Base-by-base conservation (phyloP, 2,113 vertebrate species). In the Panthera tigris region DNA sequence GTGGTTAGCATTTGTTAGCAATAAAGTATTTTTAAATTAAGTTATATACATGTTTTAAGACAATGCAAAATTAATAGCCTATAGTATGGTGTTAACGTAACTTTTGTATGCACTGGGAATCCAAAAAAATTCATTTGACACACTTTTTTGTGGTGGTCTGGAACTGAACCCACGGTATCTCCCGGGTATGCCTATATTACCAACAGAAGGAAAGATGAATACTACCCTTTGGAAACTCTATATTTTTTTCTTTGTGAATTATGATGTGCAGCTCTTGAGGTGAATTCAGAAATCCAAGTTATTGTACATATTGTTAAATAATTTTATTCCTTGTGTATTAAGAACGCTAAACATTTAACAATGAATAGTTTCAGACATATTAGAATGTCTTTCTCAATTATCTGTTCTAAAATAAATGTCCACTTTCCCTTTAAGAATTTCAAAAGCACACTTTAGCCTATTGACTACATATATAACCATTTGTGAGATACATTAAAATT, bases 401-500 rank as follows among this genome's bases (percentile, higher is more conserved):
- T 65, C 23, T 93, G 23, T 57, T 96, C 71, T 87, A 41, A 85
- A 97, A 73, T 48, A 57, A 66, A 52, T 21, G 16, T 69, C 23
- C 25, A 76, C 31, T 81, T 89, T 91, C 39, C 27, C 52, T 63
- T 41, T 95, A 55, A 92, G 69, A 33, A 65, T 93, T 96, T 63
- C n/a, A 69, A 61, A 82, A 66, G 89, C 39, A 69, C 23, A 61
- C 23, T 86, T 69, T 23, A 19, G 41, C 71, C 48, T 95, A 45
- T 39, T 96, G 73, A 71, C 76, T 74, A 89, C 85, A 82, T 48
- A 71, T 74, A 82, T 74, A 76, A 96, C 41, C 57, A 89, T 25
- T 94, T 83, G 11, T 71, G 91, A 33, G 63, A 71, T 86, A 50
- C 50, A 82, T 94, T 95, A 50, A 86, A 93, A 73, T 82, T 87